These are phyloP conservation scores for Chunga burmeisteri DNA, from an alignment of 2,113 vertebrate species.

Conservation along the genomic window DNA sequence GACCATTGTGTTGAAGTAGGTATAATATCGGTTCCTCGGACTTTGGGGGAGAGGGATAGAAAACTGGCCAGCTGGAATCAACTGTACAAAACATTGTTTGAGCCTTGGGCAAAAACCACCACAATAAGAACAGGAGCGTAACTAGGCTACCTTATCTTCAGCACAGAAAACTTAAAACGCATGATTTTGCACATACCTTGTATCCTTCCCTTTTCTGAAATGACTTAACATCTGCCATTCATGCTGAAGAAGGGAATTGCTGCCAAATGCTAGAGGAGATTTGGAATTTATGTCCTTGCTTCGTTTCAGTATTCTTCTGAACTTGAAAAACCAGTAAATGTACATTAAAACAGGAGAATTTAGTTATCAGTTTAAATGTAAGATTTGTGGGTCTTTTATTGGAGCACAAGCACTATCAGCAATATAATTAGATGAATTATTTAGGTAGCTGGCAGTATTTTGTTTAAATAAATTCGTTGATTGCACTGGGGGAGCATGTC, in stretches of 20 bases:
- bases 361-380: not conserved
- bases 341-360: not conserved
- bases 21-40: not conserved
- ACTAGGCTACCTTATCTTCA: not conserved
- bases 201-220: not conserved
- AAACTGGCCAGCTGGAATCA: not conserved
- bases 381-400: not conserved
- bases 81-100: not conserved
- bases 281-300: not conserved
- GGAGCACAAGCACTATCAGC: not conserved
- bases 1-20: not conserved
- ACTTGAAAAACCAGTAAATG: not conserved
- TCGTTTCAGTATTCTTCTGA: not conserved
- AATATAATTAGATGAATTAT: not conserved
- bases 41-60: not conserved
- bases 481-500: not conserved
- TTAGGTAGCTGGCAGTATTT: not conserved
- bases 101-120: not conserved
- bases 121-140: not conserved
- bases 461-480: not conserved
- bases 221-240: slow-evolving; percentile 14
- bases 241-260: not conserved
- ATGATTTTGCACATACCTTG: not conserved
- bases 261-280: slow-evolving; percentile 4
- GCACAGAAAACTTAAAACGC: not conserved